These are phyloP conservation scores for Beroe ovata DNA, from an alignment of 37 sponge, comb jelly and placozoan species.

Conservation along the genomic window DNA sequence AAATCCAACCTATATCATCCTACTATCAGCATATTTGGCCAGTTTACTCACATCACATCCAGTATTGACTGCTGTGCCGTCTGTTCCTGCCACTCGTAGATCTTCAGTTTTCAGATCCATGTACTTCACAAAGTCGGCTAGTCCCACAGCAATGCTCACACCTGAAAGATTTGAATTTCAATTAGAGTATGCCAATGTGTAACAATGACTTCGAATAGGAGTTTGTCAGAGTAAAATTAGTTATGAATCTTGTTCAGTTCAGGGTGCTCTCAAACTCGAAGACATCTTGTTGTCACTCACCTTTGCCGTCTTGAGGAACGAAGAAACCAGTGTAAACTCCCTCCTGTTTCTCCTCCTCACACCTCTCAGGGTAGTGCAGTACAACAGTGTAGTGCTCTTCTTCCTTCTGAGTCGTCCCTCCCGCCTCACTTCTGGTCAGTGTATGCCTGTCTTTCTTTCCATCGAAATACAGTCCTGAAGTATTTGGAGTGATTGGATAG, in stretches of 20 bases:
- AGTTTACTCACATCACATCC: not conserved
- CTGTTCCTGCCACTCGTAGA: not conserved
- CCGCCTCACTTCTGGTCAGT: not conserved
- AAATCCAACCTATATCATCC: too few species aligned
- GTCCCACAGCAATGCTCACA: not conserved
- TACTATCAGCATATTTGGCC: too few species aligned
- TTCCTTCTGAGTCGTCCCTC: not conserved
- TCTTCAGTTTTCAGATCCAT: not conserved
- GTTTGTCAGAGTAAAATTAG: too few species aligned
- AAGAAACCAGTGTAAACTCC: not conserved
- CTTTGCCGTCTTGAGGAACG: not conserved
- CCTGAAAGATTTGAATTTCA: not conserved
- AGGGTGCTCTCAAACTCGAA: too few species aligned
- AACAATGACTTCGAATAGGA: too few species aligned
- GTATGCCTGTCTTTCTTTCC: not conserved
- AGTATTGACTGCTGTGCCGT: not conserved
- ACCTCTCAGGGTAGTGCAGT: not conserved
- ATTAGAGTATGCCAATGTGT: too few species aligned
- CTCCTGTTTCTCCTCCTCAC: not conserved
- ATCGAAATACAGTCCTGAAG: not conserved
- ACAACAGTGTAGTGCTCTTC: not conserved
- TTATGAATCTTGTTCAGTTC: too few species aligned
- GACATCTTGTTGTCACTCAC: too few species aligned
- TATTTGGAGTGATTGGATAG: not conserved
- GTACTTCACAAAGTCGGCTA: not conserved